Conservation (phyloP, 2,888 invertebrate genomes). For the Papilio demoleus region DNA sequence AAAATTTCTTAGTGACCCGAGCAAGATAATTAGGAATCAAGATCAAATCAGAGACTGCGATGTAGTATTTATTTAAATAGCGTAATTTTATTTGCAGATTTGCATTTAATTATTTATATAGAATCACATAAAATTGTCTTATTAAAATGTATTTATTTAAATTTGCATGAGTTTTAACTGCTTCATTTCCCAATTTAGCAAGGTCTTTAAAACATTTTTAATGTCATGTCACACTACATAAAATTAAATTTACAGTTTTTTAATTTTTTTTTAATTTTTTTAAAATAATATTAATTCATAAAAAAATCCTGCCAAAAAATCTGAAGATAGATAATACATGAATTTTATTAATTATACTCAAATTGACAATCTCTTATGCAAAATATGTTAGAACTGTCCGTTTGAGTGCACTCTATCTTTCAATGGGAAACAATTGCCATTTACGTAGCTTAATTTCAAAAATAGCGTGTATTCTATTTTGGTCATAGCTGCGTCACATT, state of each 20-base stretch:
- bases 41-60: conserved; percentile 53
- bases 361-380: too few species aligned
- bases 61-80: conserved; percentile 47
- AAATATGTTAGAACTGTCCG: too few species aligned
- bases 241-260: too few species aligned
- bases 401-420: too few species aligned
- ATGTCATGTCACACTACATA: background rate
- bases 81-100: conserved; percentile 23
- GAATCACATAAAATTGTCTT: conserved; percentile 16
- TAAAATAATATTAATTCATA: too few species aligned
- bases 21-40: conserved; percentile 26
- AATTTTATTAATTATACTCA: too few species aligned
- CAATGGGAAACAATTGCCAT: background rate
- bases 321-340: too few species aligned
- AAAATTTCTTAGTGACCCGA: conserved; percentile 59
- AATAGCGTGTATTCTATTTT: conserved; percentile 1
- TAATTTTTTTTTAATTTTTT: too few species aligned
- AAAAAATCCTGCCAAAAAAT: too few species aligned
- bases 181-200: conserved; percentile 10
- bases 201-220: conserved; percentile 8
- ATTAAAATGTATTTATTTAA: conserved; percentile 36
- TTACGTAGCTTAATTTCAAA: background rate
- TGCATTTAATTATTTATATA: conserved; percentile 31
- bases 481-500: conserved; percentile 49
- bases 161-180: conserved; percentile 22